Percentiles rank a stretch among this genome's conserved stretches.
phyloP scores from a whole-genome alignment of 2,113 vertebrate species.

The Barnardius zonarius region DNA sequence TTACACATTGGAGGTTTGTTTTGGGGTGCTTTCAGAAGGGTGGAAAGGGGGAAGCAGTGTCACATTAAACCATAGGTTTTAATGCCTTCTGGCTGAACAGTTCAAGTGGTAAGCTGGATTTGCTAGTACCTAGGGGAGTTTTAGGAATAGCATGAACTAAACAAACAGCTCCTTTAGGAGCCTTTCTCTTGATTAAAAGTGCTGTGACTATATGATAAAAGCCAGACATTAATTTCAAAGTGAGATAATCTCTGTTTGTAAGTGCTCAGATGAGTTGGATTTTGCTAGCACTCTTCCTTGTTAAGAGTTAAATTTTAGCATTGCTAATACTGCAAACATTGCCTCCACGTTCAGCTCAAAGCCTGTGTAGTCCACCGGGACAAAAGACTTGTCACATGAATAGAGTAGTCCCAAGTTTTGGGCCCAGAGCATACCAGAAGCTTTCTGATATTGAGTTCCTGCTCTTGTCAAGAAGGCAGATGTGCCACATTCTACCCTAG shows the following conservation, averaged over 20 bases:
- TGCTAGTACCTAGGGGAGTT: not conserved
- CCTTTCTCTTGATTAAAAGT: not conserved
- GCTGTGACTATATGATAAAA: not conserved
- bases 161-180: not conserved
- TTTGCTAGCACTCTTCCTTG: not conserved
- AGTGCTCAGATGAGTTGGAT: not conserved
- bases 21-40: not conserved
- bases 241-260: not conserved
- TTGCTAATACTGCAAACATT: not conserved
- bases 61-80: not conserved
- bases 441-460: not conserved
- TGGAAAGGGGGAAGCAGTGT: not conserved
- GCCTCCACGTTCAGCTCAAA: not conserved
- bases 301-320: not conserved
- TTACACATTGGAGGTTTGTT: not conserved
- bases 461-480: not conserved
- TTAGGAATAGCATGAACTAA: not conserved
- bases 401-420: not conserved
- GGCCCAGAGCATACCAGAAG: not conserved
- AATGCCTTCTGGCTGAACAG: not conserved
- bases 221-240: accelerated
- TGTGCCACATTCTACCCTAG: not conserved
- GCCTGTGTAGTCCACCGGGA: not conserved
- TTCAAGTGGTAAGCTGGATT: not conserved
- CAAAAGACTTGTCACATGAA: not conserved